Base-by-base conservation (phyloP, 2,113 vertebrate species). In the Numida meleagris region DNA sequence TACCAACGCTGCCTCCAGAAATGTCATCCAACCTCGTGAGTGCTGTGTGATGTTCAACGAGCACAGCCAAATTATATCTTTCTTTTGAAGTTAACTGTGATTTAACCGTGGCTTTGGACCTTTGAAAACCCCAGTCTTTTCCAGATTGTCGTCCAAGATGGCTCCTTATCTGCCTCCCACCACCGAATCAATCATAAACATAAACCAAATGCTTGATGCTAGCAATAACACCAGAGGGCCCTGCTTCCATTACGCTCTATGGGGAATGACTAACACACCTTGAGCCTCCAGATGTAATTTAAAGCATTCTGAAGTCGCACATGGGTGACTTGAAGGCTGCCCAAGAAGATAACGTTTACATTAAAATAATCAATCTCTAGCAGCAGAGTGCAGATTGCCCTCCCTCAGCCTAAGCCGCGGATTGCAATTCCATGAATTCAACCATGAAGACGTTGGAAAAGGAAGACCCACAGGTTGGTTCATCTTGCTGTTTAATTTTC, bases 181-280 rank as follows among this genome's bases (percentile, higher is more conserved):
- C 91, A 86, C 84, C 90, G 92, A 86, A 94, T 97, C 97, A 97
- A 95, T 97, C 86, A 92, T 40, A 95, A 89, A 97, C 92, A 94
- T 63, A 97, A 97, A 97, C 90, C 95, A 97, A 96, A 97, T 97
- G 95, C 95, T 78, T 81, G 83, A 71, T 78, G 91, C 79, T 95
- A 95, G 96, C 90, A 89, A 84, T 96, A 96, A 93, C 96, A 73
- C 86, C 88, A 50, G 82, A 91, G 58, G 88, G 73, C 36, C 31
- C 70, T 80, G 76, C 79, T 89, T 86, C 65, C 65, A 67, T 85
- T 70, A 74, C 84, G 83, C 95, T 67, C 45, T 93, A 92, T 86
- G 93, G 79, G 78, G 95, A 97, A 96, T 86, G 95, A 92, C 86
- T 95, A 97, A 89, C 74, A 91, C 67, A 95, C 91, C 86, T 83